phyloP scores from a whole-genome alignment of 2,888 invertebrate genomes.

The Ormia ochracea region DNA sequence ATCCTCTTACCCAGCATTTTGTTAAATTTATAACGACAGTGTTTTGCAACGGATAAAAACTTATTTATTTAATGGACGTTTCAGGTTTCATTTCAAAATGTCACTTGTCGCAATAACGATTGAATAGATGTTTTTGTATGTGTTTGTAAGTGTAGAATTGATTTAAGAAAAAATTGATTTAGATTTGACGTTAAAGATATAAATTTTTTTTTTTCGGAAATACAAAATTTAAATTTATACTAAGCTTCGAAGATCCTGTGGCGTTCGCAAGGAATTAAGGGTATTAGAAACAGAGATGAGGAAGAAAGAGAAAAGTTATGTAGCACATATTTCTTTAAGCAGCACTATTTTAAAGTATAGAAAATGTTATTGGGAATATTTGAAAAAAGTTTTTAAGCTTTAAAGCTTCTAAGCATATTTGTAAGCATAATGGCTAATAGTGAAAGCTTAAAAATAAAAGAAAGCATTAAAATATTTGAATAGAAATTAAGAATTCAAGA shows the following conservation, averaged over 20 bases:
- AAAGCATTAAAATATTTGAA: too few relatives aligned
- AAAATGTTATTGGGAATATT: background rate
- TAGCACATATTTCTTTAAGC: background rate
- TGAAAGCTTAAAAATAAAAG: too few relatives aligned
- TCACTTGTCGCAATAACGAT: conserved; percentile 4
- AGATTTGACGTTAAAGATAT: conserved; percentile 20
- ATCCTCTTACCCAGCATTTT: conserved; percentile 46
- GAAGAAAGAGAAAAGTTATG: background rate
- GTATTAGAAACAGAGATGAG: background rate
- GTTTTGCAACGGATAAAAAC: background rate
- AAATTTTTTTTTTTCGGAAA: conserved; percentile 23
- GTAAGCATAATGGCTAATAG: background rate
- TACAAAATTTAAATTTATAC: conserved; percentile 31
- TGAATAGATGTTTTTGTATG: background rate
- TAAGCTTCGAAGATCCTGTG: conserved; percentile 45
- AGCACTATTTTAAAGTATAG: background rate
- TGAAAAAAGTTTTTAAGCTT: background rate
- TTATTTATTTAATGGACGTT: conserved; percentile 37
- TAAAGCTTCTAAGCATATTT: background rate
- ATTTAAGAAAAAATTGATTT: conserved; percentile 27
- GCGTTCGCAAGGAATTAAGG: background rate
- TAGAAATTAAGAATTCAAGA: too few relatives aligned
- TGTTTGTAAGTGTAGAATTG: conserved; percentile 4
- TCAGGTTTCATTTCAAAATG: background rate
- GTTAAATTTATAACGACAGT: background rate